A percentile compares a stretch with the other conserved stretches of the same genome.
phyloP scores from a whole-genome alignment of 2,113 vertebrate species.

The Perca schrenkii region DNA sequence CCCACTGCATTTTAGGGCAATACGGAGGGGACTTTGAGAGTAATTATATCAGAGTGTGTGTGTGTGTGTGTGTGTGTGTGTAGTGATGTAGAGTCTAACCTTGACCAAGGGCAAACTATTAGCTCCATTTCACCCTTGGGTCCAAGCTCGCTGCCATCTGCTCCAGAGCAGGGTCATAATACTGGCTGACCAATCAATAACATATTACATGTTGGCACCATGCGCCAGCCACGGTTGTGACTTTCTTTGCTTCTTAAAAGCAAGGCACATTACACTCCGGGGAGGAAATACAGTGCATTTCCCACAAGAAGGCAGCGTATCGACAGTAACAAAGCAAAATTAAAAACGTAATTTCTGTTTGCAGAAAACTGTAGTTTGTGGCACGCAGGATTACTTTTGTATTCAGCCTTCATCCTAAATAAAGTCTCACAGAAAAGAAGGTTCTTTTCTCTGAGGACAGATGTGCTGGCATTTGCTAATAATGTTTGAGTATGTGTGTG shows the following conservation, averaged over 20 bases:
- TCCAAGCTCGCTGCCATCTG: conserved; percentile 74
- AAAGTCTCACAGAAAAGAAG: conserved; percentile 4
- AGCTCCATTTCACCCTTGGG: conserved; percentile 65
- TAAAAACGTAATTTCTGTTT: conserved; percentile 18
- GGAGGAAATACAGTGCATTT: conserved; percentile 31
- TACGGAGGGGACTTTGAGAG: conserved; percentile 20
- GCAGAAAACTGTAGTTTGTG: conserved; percentile 8
- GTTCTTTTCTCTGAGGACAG: conserved; percentile 19
- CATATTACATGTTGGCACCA: conserved; percentile 60
- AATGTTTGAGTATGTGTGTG: conserved; percentile 24
- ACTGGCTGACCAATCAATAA: conserved; percentile 67
- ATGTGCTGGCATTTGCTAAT: conserved; percentile 32
- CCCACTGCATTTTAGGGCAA: conserved; percentile 42
- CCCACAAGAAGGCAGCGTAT: conserved; percentile 13
- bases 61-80: conserved; percentile 7
- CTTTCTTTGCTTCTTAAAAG: conserved; percentile 52
- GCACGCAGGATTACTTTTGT: not conserved
- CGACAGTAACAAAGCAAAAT: conserved; percentile 32
- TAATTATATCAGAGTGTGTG: conserved; percentile 43
- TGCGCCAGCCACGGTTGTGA: conserved; percentile 19
- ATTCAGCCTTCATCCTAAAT: conserved; percentile 31
- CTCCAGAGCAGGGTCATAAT: conserved; percentile 63
- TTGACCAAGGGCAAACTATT: conserved; percentile 76
- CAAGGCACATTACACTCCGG: conserved; percentile 28
- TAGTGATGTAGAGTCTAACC: conserved; percentile 58